These are phyloP conservation scores for Drosophila borealis DNA, from an alignment of 2,888 invertebrate species.

Conservation along the genomic window DNA sequence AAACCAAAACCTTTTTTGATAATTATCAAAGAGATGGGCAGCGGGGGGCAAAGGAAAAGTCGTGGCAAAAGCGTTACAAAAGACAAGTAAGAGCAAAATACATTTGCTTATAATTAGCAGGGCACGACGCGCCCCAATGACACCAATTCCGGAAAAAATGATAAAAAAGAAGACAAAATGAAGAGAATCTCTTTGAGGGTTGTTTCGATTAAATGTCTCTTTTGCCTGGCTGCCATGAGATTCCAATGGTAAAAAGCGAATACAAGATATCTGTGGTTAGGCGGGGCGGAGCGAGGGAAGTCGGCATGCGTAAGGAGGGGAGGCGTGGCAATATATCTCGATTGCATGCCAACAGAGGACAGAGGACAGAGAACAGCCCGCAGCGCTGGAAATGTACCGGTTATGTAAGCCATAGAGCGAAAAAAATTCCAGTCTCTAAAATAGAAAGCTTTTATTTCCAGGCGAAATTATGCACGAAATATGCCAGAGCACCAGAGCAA, in stretches of 20 bases:
- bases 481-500: conserved; percentile 20
- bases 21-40: conserved; percentile 30
- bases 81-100: conserved; percentile 36
- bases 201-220: conserved; percentile 33
- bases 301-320: conserved; percentile 32
- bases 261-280: conserved; percentile 31
- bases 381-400: conserved; percentile 63
- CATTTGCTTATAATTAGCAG: conserved; percentile 74
- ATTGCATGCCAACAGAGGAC: conserved; percentile 45
- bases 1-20: conserved; percentile 32
- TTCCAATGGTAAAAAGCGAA: conserved; percentile 53
- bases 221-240: conserved; percentile 26
- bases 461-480: conserved; percentile 23
- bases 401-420: conserved; percentile 77
- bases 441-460: conserved; percentile 62
- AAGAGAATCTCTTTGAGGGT: conserved; percentile 53
- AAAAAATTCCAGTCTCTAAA: conserved; percentile 65
- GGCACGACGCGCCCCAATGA: conserved; percentile 80
- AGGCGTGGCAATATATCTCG: conserved; percentile 50
- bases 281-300: conserved; percentile 9
- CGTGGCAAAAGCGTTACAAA: conserved; percentile 14
- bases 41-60: neutral
- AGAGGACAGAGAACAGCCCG: conserved; percentile 30
- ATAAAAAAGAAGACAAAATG: conserved; percentile 11
- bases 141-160: conserved; percentile 75